Evolutionary conservation across 1,140 invertebrate genomes (phyloP).

Genomic region (Aphidius gifuensis): DNA sequence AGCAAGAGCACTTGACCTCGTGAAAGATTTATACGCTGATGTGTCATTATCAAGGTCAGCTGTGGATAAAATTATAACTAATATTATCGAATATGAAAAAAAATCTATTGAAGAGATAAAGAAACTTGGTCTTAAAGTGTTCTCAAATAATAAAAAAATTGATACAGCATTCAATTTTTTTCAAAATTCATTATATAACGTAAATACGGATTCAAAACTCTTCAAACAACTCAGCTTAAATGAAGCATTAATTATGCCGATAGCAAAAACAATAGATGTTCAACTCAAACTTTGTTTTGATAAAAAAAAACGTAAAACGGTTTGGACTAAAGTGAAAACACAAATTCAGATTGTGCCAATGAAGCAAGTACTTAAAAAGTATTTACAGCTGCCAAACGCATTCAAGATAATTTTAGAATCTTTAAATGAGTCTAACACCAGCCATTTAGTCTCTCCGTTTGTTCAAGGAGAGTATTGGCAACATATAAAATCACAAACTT

Average conservation of each 20-base stretch:
- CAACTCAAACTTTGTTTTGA: too few relatives aligned
- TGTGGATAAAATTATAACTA: neutral
- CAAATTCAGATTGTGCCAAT: too few relatives aligned
- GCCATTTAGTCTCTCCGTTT: neutral
- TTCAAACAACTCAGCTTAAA: neutral
- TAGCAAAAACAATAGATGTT: neutral
- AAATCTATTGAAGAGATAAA: neutral
- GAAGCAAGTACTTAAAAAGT: conserved; percentile 9
- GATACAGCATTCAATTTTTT: neutral
- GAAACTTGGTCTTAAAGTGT: neutral
- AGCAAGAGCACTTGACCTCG: neutral
- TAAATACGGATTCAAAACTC: neutral
- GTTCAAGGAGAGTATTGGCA: neutral
- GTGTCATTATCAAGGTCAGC: too few relatives aligned
- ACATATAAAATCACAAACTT: neutral
- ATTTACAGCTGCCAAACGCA: conserved; percentile 15
- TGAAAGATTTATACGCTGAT: neutral
- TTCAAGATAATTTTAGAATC: neutral
- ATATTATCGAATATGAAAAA: neutral
- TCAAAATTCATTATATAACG: conserved; percentile 1
- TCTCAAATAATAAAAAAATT: neutral
- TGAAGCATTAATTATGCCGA: neutral
- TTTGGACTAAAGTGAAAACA: too few relatives aligned
- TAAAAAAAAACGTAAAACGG: too few relatives aligned
- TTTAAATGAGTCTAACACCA: neutral